Evolutionary conservation across 2,113 vertebrate species (phyloP), one percentile per base, ranked within the genome.

Genomic region (Equus quagga): DNA sequence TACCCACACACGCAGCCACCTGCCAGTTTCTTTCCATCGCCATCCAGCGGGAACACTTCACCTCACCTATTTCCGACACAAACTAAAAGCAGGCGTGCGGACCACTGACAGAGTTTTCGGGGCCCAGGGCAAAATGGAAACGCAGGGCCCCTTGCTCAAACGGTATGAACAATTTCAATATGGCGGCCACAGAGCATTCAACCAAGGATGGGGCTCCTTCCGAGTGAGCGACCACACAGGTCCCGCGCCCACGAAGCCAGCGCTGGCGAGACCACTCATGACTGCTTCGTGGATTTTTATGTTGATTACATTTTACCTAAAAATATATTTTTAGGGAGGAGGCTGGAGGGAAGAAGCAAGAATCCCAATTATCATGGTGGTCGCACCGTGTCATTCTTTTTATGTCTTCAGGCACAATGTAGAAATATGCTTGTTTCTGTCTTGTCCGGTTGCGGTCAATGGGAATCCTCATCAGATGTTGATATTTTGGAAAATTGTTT

Each of bases 1-100:
- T 1, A 6, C 0, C 7, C 0, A 0, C 1, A 21, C 15, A 49
- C 33, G 1, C 6, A 5, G 28, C 41, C 60, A 8, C 41, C 31
- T 10, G 19, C 4, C 5, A 1, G 4, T 21, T 9, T 31, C 36
- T 24, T 4, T 0, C 41, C 13, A 0, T 17, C 44, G 0, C 1
- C n/a, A 6, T 3, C 51, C 70, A 41, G 3, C 31, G 23, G 10
- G 17, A 0, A 2, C 0, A 9, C 13, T 41, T 19, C 2, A 23
- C 17, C 17, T 15, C 3, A 0, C 1, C 28, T 6, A 0, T 9
- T 51, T n/a, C 33, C 7, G 3, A 28, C 0, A 19, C 28, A 65
- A 83, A 58, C 3, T 2, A 12, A 65, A 54, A 41, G 60, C 24
- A 24, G 58, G 1, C 1, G 8, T n/a, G 28, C 19, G 12, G 28